These are phyloP conservation scores for Cephalopterus ornatus DNA, from an alignment of 2,113 vertebrate species.

Conservation along the genomic window DNA sequence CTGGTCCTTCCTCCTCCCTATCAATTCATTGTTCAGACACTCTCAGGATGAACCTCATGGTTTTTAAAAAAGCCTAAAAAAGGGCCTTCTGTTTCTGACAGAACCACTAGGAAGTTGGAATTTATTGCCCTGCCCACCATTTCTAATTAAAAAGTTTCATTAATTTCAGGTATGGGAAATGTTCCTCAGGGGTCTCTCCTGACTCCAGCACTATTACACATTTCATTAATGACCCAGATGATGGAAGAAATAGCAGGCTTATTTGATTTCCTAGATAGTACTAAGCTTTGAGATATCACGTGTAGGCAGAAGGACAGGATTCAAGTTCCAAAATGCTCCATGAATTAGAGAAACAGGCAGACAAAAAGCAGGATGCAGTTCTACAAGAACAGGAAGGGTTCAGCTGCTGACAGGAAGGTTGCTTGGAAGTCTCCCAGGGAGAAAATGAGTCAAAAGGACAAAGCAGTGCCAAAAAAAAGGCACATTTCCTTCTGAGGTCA, in stretches of 20 bases:
- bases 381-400: neutral
- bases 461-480: neutral
- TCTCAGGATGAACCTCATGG: neutral
- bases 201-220: neutral
- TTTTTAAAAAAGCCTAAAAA: neutral
- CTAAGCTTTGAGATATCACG: neutral
- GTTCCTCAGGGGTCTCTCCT: neutral
- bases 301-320: neutral
- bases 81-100: neutral
- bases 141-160: conserved; percentile 16
- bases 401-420: neutral
- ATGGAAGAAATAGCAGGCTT: neutral
- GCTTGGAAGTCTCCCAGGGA: neutral
- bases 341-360: neutral
- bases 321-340: neutral
- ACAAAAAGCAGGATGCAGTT: neutral
- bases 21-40: neutral
- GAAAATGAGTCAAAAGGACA: neutral
- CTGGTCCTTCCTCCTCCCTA: neutral
- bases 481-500: neutral
- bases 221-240: neutral
- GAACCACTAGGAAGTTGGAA: neutral
- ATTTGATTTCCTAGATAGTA: neutral
- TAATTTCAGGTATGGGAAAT: neutral
- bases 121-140: rapidly evolving